Conservation (phyloP, 2,888 invertebrate genomes). For the Cryptus armator region DNA sequence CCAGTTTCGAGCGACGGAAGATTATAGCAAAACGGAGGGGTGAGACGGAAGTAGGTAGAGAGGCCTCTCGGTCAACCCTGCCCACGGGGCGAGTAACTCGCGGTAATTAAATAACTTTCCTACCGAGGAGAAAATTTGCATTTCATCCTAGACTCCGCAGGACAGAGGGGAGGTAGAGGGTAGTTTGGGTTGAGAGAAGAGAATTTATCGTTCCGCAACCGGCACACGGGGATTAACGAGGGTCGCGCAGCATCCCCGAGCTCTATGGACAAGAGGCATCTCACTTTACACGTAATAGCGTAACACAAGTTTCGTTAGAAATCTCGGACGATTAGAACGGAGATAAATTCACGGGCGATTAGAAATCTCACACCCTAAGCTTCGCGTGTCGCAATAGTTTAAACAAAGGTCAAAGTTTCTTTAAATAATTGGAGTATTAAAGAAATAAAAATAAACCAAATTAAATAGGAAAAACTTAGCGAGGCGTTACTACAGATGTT, state of each 20-base stretch:
- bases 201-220: constrained; percentile 57
- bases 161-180: constrained; percentile 10
- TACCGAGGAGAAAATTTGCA: constrained; percentile 61
- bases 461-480: neutral
- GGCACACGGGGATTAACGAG: constrained; percentile 50
- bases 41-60: neutral
- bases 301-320: neutral
- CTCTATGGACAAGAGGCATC: constrained; percentile 22
- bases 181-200: neutral
- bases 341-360: neutral
- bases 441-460: neutral
- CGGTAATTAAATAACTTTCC: constrained; percentile 68
- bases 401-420: neutral
- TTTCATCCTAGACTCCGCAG: constrained; percentile 44
- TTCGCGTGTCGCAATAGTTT: neutral
- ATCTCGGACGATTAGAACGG: neutral
- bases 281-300: neutral
- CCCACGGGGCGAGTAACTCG: constrained; percentile 50
- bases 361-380: neutral
- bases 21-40: constrained; percentile 3
- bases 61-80: constrained; percentile 46
- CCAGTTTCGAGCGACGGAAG: constrained; percentile 11
- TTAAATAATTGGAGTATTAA: neutral
- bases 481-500: neutral
- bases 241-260: constrained; percentile 20